phyloP scores from a whole-genome alignment of 2,797 vertebrate species.

The Podarcis siculus region DNA sequence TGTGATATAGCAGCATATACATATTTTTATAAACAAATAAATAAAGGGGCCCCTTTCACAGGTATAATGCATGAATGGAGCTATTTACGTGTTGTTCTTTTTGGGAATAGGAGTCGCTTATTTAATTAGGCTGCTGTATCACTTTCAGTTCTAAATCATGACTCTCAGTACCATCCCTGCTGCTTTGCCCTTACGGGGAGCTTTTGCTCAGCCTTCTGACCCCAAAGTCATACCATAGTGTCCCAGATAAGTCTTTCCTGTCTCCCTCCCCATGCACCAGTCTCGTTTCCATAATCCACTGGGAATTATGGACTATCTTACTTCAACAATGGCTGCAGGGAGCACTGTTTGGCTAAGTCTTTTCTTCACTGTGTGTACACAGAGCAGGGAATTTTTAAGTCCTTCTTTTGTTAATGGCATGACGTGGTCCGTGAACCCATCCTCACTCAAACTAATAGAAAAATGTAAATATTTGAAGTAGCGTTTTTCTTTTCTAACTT shows the following conservation, averaged over 20 bases:
- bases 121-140: not conserved
- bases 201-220: not conserved
- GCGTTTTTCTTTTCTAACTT: not conserved
- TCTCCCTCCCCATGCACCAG: not conserved
- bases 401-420: constrained; percentile 3
- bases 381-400: constrained; percentile 30
- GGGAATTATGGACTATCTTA: not conserved
- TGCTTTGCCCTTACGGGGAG: not conserved
- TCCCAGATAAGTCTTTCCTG: not conserved
- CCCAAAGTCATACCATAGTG: not conserved
- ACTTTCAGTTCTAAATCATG: not conserved
- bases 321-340: constrained; percentile 52
- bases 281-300: not conserved
- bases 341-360: constrained; percentile 31
- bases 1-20: too few species aligned
- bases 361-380: constrained; percentile 27
- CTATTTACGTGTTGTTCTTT: not conserved
- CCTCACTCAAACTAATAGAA: constrained; percentile 32
- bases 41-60: not conserved
- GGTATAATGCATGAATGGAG: not conserved
- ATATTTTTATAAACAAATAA: too few species aligned
- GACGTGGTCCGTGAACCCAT: not conserved
- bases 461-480: constrained; percentile 58
- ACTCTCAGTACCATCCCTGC: not conserved
- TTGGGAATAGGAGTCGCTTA: not conserved